Evolutionary conservation across 2,888 invertebrate species (phyloP), one percentile per base, ranked within the genome.

Genomic region (Cataglyphis albicans): DNA sequence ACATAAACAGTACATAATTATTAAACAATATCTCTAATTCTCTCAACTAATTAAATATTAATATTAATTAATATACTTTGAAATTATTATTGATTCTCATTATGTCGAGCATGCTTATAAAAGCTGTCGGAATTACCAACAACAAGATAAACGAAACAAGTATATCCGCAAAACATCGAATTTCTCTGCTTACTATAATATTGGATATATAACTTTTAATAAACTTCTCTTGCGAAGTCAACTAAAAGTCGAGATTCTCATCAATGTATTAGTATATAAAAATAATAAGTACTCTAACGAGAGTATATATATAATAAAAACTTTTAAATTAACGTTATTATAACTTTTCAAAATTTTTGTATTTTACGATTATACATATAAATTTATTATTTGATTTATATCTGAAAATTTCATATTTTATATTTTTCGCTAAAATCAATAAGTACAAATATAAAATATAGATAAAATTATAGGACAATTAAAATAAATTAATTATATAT

Each of bases 201-300:
- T 67, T 41, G n/a, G 25, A 67, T 25, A 76, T 25, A 10, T 55
- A 64, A 75, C 38, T 76, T 67, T 67, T 25, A 75, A 75, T 55
- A 52, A 67, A 15, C 5, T 57, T 68, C 18, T 78, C 21, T 78
- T 44, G 41, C 68, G n/a, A 57, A 57, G 15, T 57, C 29, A 76
- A 57, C n/a, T 41, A 41, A 38, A 48, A 21, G 18, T 21, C 12
- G 12, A 76, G 29, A n/a, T 57, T 78, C n/a, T 52, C 25, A 68
- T 78, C 35, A 68, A 2, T 75, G 44, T 18, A 7, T 65, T 55
- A 55, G 15, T 44, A 21, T 9, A 21, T 32, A 29, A 76, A 76
- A 67, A 68, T 21, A 57, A 57, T 32, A 41, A 57, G 21, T 57
- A 21, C 32, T 29, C 6, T 29, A 57, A 48, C 9, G 7, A 29